Conservation (phyloP, 2,888 invertebrate genomes). For the Tetrapedia diversipes region DNA sequence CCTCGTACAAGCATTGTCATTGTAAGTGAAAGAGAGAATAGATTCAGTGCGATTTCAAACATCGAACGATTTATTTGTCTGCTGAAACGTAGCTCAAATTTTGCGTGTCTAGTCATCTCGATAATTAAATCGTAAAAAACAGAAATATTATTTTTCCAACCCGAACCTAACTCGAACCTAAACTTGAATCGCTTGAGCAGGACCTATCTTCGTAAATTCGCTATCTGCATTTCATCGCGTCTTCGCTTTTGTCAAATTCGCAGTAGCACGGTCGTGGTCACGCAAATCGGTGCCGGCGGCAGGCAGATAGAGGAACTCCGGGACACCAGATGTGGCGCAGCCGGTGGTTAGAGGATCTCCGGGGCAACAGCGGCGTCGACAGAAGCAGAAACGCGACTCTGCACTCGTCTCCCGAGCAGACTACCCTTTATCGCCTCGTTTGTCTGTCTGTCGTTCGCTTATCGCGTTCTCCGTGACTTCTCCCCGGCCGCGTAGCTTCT, state of each 20-base stretch:
- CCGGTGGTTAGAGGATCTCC: conserved; percentile 46
- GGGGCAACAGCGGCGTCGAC: conserved; percentile 25
- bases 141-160: too few species aligned
- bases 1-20: too few species aligned
- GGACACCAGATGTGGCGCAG: conserved; percentile 38
- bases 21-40: too few species aligned
- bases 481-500: conserved; percentile 25
- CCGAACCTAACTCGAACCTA: background rate
- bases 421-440: conserved; percentile 16
- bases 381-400: conserved; percentile 42
- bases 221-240: conserved; percentile 70
- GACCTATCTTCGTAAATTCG: conserved; percentile 64
- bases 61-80: too few species aligned
- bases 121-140: too few species aligned
- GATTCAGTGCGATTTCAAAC: too few species aligned
- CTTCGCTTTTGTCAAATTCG: conserved; percentile 64
- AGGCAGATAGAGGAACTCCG: conserved; percentile 18
- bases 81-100: too few species aligned
- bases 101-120: too few species aligned
- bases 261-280: conserved; percentile 36
- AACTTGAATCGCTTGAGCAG: conserved; percentile 15
- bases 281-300: background rate
- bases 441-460: conserved; percentile 37
- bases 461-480: conserved; percentile 27
- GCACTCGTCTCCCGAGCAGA: conserved; percentile 27